Percentiles rank a stretch among this genome's conserved stretches.
Evolutionary conservation across 1,140 invertebrate species (phyloP).

Genomic region (Meloidogyne chitwoodi): DNA sequence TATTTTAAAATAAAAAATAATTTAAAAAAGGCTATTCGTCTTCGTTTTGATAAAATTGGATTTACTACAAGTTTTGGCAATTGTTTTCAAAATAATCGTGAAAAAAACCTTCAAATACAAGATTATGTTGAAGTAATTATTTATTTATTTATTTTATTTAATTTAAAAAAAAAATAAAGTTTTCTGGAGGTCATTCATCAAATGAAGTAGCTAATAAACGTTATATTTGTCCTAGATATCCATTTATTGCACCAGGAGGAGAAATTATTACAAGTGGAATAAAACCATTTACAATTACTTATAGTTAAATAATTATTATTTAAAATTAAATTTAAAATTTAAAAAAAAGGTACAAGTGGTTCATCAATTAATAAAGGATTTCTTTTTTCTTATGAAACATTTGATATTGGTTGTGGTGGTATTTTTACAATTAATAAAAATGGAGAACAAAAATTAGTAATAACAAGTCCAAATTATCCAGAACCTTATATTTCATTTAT

Average conservation of each 20-base stretch:
- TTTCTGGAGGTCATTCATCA: constrained; percentile 46
- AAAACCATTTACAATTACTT: constrained; percentile 44
- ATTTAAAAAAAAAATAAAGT: constrained; percentile 18
- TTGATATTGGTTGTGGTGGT: constrained; percentile 56
- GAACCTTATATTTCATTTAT: constrained; percentile 48
- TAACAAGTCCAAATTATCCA: constrained; percentile 52
- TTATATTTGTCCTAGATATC: constrained; percentile 53
- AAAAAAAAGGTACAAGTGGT: constrained; percentile 39
- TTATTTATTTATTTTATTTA: constrained; percentile 25
- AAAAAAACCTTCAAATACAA: constrained; percentile 17
- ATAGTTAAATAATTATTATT: constrained; percentile 21
- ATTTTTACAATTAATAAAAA: constrained; percentile 28
- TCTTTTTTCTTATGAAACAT: constrained; percentile 44
- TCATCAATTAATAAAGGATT: constrained; percentile 45
- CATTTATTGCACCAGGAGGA: constrained; percentile 49
- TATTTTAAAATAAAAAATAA: not conserved
- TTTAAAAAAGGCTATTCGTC: not conserved
- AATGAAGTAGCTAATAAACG: constrained; percentile 48
- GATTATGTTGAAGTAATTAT: constrained; percentile 50
- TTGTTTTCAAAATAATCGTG: constrained; percentile 30
- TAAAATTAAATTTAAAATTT: not conserved
- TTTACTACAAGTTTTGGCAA: constrained; percentile 22
- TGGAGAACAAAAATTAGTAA: constrained; percentile 12
- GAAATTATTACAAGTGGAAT: constrained; percentile 42
- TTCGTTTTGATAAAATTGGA: constrained; percentile 50